Percentiles rank a stretch among this genome's conserved stretches.
phyloP scores from a whole-genome alignment of 2,113 vertebrate species.

The Leucopternis melanops region DNA sequence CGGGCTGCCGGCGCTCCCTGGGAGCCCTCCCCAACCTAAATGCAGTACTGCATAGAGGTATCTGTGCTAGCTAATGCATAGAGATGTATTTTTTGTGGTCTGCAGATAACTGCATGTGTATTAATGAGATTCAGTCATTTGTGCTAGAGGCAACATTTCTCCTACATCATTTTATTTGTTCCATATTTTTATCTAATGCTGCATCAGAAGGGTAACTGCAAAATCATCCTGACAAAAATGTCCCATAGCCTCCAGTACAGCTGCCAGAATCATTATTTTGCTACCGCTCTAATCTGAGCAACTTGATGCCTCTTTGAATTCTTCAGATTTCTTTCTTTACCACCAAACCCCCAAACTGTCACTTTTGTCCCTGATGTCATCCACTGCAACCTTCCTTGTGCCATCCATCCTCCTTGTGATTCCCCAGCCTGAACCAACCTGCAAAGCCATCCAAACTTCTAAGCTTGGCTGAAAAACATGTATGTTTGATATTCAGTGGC shows the following conservation, averaged over 20 bases:
- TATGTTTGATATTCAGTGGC: background rate
- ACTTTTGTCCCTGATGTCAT: background rate
- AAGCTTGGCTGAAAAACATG: background rate
- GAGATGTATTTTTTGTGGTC: background rate
- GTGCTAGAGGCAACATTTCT: slow-evolving; percentile 36
- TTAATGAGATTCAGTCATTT: slow-evolving; percentile 27
- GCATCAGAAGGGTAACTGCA: background rate
- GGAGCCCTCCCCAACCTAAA: background rate
- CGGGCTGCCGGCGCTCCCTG: accelerated
- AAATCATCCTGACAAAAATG: background rate
- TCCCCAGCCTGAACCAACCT: background rate
- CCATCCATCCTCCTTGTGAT: background rate
- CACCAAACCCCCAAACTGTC: background rate
- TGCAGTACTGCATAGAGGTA: background rate
- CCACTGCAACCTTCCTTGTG: background rate
- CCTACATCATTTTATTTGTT: slow-evolving; percentile 27
- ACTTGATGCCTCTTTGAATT: background rate
- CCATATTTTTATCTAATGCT: slow-evolving; percentile 25
- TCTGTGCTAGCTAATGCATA: background rate
- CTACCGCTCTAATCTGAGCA: background rate
- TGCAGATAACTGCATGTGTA: slow-evolving; percentile 19
- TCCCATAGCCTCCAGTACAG: background rate
- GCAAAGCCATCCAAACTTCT: background rate
- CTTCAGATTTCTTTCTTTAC: background rate
- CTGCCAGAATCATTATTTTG: background rate